Conservation (phyloP, 2,797 vertebrate genomes). For the Scolopax rusticola region DNA sequence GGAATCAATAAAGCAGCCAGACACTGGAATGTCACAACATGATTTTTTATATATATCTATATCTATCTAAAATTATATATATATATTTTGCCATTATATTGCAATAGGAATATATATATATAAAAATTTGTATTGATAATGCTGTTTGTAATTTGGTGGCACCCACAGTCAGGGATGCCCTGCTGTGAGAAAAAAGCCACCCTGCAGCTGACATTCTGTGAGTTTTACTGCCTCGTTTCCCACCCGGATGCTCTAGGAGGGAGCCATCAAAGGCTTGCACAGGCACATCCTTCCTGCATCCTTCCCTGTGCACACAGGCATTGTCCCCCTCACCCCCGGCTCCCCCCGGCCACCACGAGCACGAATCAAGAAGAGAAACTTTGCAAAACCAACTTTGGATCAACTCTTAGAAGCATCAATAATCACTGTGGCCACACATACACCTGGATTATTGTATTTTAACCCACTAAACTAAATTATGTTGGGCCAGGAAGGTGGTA, state of each 20-base stretch:
- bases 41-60: neutral
- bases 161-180: neutral
- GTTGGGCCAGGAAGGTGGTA: neutral
- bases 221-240: neutral
- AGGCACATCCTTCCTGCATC: neutral
- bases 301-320: neutral
- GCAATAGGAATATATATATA: neutral
- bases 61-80: too few species aligned
- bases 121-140: neutral
- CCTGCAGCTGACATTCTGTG: too few species aligned
- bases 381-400: neutral
- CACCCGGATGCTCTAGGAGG: rapidly evolving
- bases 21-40: rapidly evolving
- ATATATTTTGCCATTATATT: neutral
- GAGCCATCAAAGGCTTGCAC: neutral
- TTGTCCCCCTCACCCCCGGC: neutral
- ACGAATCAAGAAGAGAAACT: neutral
- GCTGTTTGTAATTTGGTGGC: too few species aligned
- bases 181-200: neutral
- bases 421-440: neutral
- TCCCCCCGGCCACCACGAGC: neutral
- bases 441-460: neutral
- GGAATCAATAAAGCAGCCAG: neutral
- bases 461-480: rapidly evolving
- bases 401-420: rapidly evolving